These are phyloP conservation scores for Helicoverpa assulta DNA, from an alignment of 2,888 invertebrate genomes.

Conservation along the genomic window DNA sequence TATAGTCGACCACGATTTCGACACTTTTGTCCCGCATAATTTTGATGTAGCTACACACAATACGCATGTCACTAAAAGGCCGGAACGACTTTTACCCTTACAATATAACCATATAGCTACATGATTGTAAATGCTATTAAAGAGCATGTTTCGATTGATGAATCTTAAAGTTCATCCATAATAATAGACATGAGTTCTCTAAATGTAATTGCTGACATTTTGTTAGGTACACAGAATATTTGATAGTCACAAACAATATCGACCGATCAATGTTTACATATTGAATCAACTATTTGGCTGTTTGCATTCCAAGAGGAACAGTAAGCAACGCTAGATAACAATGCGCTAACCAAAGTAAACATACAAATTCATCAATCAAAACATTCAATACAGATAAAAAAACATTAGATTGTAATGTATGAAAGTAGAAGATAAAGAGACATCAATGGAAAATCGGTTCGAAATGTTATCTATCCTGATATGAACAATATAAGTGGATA, in stretches of 20 bases:
- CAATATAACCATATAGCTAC: slow-evolving; percentile 30
- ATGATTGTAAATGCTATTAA: slow-evolving; percentile 32
- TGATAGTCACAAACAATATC: slow-evolving; percentile 70
- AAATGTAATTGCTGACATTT: slow-evolving; percentile 68
- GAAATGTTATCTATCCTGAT: slow-evolving; percentile 72
- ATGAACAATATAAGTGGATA: slow-evolving; percentile 70
- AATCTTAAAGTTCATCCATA: slow-evolving; percentile 65
- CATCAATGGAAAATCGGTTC: slow-evolving; percentile 75
- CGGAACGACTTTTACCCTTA: slow-evolving; percentile 11
- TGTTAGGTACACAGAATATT: slow-evolving; percentile 66
- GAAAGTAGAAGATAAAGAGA: slow-evolving; percentile 71
- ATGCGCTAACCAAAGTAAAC: slow-evolving; percentile 78
- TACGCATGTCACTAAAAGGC: slow-evolving; percentile 13
- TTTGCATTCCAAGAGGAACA: slow-evolving; percentile 78
- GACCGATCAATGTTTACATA: slow-evolving; percentile 75
- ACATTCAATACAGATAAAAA: slow-evolving; percentile 67
- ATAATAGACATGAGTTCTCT: slow-evolving; percentile 53
- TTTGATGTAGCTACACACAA: slow-evolving; percentile 3
- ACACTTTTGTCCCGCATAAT: neutral
- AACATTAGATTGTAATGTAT: slow-evolving; percentile 68
- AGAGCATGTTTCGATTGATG: slow-evolving; percentile 52
- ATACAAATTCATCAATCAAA: slow-evolving; percentile 80
- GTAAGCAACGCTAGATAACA: slow-evolving; percentile 76
- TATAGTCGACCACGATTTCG: slow-evolving; percentile 33
- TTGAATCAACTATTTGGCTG: slow-evolving; percentile 72